Base-by-base conservation (phyloP, 2,797 vertebrate species). In the Octomys mimax region DNA sequence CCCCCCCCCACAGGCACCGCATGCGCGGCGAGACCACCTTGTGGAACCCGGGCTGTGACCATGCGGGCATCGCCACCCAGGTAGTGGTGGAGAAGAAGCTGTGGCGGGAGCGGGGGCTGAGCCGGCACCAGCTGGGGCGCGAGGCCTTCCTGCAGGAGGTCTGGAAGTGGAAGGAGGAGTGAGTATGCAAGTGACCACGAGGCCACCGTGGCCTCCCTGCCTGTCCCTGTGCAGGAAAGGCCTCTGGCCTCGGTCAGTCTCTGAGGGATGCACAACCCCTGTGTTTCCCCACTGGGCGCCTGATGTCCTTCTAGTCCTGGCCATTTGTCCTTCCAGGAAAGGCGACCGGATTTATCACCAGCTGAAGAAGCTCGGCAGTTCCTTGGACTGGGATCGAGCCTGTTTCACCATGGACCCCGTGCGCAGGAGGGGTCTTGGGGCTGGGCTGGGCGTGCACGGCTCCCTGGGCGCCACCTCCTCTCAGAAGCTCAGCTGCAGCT, bases 131-230 rank as follows among this genome's bases (percentile, higher is more conserved):
- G 95, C 98, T 99, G 75, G 99, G 99, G 61, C 98, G 99, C 0
- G 99, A 99, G 26, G 98, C 97, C 19, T 99, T 99, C 97, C 98
- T 99, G 49, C 75, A 98, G 97, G 99, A 99, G 97, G 98, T 99
- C 97, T 99, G 99, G 99, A 99, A 99, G 82, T 99, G 99, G 99
- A 99, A 99, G 97, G 99, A 99, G 0, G 99, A 99, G 99, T 99
- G 87, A 99, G 98, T 98, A 24, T 10, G 11, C 26, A 14, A 5
- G 68, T 7, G 1, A 6, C 31, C 26, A 28, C 28, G 98, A 98
- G n/a, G 54, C 39, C 3, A 42, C 14, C 1, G 0, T 1, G 49
- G 59, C 88, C 83, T 3, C 18, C 13, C 26, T 33, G 31, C 49
- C 54, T 3, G 0, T 2, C 61, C 54, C 33, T 46, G 4, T 33